Base-by-base conservation (phyloP, 2,797 vertebrate genomes). In the Furcifer pardalis region DNA sequence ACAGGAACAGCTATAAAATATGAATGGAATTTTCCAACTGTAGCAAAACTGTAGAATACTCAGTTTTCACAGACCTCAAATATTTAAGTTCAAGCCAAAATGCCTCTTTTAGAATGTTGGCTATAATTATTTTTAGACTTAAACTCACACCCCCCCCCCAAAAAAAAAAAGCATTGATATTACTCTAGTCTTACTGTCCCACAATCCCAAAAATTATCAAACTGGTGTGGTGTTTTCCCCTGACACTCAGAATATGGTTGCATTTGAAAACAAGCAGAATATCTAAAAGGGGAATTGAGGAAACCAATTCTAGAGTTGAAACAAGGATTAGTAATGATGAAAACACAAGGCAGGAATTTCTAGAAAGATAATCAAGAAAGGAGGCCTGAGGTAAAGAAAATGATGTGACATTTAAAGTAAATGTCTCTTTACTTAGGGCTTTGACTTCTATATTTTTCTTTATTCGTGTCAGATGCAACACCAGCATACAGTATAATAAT, bases 51-150 rank as follows among this genome's bases (percentile, higher is more conserved):
- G 7, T 12, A n/a, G 44, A 83, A 74, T 68, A 83, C n/a, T 74
- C 68, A 87, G 63, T 80, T 87, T 83, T 71, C 81, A 84, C 30
- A 76, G 81, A 49, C 25, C 37, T 79, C 52, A 23, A 79, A 44
- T 77, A 86, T 32, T 77, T 52, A 62, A 37, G 35, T 25, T 72
- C n/a, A 37, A 71, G 60, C 78, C 72, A 81, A 85, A 85, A 68
- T 85, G 72, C 68, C 62, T 78, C 42, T 60, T 46, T 17, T 17
- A 37, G 77, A 74, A 32, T 30, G 27, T 42, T 72, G 77, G 23
- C 25, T 63, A 30, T 56, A 59, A 32, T 0, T 85, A 74, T 66
- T 87, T 89, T 69, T 88, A 82, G 56, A 83, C 30, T n/a, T 30
- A 21, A n/a, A n/a, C n/a, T 23, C 84, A n/a, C 63, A 27, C 75